Evolutionary conservation across 2,113 vertebrate genomes (phyloP).

Genomic region (Scatophagus argus): DNA sequence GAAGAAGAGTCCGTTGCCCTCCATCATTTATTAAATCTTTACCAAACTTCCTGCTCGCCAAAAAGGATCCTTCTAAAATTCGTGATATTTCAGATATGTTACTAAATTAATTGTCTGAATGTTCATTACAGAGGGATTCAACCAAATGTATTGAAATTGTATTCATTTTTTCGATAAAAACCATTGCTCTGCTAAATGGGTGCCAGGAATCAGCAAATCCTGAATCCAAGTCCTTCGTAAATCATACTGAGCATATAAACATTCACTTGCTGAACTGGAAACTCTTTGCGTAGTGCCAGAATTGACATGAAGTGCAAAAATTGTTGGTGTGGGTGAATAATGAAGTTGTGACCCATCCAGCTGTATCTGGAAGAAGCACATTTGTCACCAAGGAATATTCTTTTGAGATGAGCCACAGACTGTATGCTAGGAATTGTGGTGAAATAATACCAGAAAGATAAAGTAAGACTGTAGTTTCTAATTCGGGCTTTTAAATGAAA

Average conservation of each 20-base stretch:
- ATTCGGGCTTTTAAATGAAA: neutral
- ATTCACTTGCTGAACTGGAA: slow-evolving; percentile 3
- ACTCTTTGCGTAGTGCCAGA: no score
- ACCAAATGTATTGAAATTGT: no score
- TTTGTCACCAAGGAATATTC: neutral
- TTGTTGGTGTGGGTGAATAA: neutral
- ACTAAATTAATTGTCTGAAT: neutral
- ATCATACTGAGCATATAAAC: neutral
- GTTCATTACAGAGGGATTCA: neutral
- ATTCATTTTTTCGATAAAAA: neutral
- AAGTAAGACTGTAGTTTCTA: neutral
- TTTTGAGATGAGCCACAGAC: neutral
- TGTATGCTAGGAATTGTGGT: neutral
- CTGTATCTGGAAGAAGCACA: no score
- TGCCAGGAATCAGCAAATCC: neutral
- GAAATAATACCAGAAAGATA: neutral
- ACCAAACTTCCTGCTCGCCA: neutral
- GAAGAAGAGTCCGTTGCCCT: neutral
- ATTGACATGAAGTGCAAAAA: neutral
- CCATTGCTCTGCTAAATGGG: neutral
- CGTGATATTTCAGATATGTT: no score
- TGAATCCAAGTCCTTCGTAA: slow-evolving; percentile 7
- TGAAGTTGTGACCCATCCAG: no score
- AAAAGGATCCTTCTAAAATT: neutral
- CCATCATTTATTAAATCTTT: neutral